Percentiles rank a stretch among this genome's conserved stretches.
Conservation (phyloP, 2,888 invertebrate genomes). For the Pandemis cinnamomeana region DNA sequence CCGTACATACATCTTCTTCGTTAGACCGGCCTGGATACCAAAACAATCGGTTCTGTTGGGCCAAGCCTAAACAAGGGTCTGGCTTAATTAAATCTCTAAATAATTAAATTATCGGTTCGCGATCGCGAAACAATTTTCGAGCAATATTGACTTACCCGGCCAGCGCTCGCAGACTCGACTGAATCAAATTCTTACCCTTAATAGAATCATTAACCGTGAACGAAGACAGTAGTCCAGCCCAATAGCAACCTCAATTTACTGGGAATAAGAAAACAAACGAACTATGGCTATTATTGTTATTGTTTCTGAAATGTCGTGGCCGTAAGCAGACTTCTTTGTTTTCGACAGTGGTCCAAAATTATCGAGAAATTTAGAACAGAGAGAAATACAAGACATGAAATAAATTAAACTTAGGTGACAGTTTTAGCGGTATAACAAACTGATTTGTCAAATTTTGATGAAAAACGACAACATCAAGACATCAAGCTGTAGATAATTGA, state of each 20-base stretch:
- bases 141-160: conserved; percentile 64
- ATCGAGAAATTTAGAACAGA: not conserved
- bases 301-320: conserved; percentile 1
- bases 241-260: conserved; percentile 5
- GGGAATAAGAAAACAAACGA: conserved; percentile 10
- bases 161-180: conserved; percentile 49
- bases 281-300: not conserved
- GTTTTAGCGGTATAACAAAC: too few relatives aligned
- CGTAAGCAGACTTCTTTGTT: not conserved
- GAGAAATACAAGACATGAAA: too few relatives aligned
- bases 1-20: not conserved
- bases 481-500: too few relatives aligned
- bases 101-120: conserved; percentile 71
- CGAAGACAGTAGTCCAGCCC: conserved; percentile 45
- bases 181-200: conserved; percentile 63
- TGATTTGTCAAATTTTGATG: too few relatives aligned
- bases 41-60: conserved; percentile 30
- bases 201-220: conserved; percentile 58
- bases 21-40: not conserved
- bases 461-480: too few relatives aligned
- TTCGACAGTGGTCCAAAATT: not conserved
- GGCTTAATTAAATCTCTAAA: conserved; percentile 58
- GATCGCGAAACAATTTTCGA: conserved; percentile 72
- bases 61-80: conserved; percentile 54
- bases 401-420: too few relatives aligned